Percentiles rank a stretch among this genome's conserved stretches.
These are phyloP conservation scores for Calephelis virginiensis DNA, from an alignment of 1,140 invertebrate species.

Conservation along the genomic window DNA sequence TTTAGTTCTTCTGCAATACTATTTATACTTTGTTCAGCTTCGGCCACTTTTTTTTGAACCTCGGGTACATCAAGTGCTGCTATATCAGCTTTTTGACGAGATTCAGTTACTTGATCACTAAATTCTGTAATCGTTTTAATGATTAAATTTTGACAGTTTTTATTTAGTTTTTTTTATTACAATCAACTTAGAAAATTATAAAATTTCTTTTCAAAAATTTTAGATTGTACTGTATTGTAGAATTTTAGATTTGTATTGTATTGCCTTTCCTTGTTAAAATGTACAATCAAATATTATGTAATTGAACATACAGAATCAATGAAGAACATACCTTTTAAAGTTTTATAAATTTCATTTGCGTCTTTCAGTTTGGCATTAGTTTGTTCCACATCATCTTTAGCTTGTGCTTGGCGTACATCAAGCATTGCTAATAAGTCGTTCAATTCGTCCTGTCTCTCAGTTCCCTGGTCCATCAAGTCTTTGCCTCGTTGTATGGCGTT, in stretches of 20 bases:
- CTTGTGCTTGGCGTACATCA: conserved; percentile 84
- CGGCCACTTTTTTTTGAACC: conserved; percentile 82
- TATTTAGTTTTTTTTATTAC: conserved; percentile 52
- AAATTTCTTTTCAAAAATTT: too few relatives aligned
- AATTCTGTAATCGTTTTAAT: conserved; percentile 83
- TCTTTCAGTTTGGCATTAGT: conserved; percentile 92
- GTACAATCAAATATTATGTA: not conserved
- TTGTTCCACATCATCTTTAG: conserved; percentile 88
- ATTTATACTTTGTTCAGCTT: conserved; percentile 79
- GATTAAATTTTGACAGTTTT: conserved; percentile 86
- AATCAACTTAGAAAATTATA: too few relatives aligned
- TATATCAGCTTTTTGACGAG: conserved; percentile 84
- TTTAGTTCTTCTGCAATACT: conserved; percentile 83
- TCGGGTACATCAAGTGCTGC: conserved; percentile 87
- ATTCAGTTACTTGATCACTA: conserved; percentile 91
- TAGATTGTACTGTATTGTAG: too few relatives aligned
- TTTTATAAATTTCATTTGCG: conserved; percentile 91
- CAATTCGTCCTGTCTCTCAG: conserved; percentile 81
- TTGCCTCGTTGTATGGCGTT: conserved; percentile 46
- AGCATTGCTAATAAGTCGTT: conserved; percentile 81
- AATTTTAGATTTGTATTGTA: not conserved
- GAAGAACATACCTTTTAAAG: conserved; percentile 83
- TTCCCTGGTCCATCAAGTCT: conserved; percentile 83
- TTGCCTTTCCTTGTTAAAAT: not conserved
- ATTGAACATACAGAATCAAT: not conserved